Evolutionary conservation across 2,113 vertebrate species (phyloP).

Genomic region (Corythoichthys intestinalis): DNA sequence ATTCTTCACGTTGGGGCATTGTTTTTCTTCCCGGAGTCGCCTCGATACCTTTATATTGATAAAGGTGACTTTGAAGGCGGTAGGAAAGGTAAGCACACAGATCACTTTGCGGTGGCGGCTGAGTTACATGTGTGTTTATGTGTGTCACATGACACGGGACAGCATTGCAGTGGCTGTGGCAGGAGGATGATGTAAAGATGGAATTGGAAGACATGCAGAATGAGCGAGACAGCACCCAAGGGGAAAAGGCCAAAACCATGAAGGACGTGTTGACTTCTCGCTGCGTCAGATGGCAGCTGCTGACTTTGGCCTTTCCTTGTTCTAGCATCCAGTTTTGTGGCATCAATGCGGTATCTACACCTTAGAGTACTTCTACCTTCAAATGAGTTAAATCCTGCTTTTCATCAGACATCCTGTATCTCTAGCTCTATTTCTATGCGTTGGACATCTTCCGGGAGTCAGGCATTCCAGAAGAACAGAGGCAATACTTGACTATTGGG

Average conservation of each 20-base stretch:
- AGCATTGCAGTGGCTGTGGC: slow-evolving; percentile 70
- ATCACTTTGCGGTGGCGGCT: background rate
- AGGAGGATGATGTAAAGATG: slow-evolving; percentile 53
- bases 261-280: slow-evolving; percentile 53
- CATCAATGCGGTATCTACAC: slow-evolving; percentile 53
- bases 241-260: slow-evolving; percentile 48
- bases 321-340: slow-evolving; percentile 60
- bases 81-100: slow-evolving; percentile 62
- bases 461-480: slow-evolving; percentile 53
- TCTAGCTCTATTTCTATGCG: slow-evolving; percentile 68
- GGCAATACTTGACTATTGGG: slow-evolving; percentile 60
- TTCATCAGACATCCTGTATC: background rate
- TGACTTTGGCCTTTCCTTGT: slow-evolving; percentile 51
- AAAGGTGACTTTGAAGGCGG: slow-evolving; percentile 72
- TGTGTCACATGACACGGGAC: slow-evolving; percentile 6
- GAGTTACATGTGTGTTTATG: background rate
- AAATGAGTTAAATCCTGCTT: background rate
- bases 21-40: slow-evolving; percentile 76
- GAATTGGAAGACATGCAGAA: slow-evolving; percentile 59
- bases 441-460: slow-evolving; percentile 63
- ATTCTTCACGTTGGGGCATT: slow-evolving; percentile 71
- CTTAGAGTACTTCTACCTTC: background rate
- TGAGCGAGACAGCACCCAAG: slow-evolving; percentile 39
- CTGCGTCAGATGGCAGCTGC: slow-evolving; percentile 60
- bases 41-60: slow-evolving; percentile 73